These are phyloP conservation scores for Carettochelys insculpta DNA, from an alignment of 2,113 vertebrate genomes.

Conservation along the genomic window DNA sequence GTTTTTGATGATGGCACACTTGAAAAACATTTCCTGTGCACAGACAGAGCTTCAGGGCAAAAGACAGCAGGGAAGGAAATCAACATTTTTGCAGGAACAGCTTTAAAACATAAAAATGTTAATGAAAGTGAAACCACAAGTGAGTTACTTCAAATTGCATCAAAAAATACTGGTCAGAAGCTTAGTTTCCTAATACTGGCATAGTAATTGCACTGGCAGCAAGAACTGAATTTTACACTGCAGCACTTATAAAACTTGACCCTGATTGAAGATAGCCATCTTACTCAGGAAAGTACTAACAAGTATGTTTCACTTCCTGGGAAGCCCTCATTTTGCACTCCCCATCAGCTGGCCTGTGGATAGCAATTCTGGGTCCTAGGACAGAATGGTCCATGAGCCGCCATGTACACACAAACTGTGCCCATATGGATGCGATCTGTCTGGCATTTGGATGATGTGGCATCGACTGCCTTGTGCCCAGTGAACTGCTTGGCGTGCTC, in stretches of 20 bases:
- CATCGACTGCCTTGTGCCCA: no score
- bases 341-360: no score
- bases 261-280: background rate
- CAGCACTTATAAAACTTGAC: background rate
- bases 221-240: background rate
- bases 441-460: no score
- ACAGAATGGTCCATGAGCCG: no score
- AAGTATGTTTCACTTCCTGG: background rate
- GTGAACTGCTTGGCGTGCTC: no score
- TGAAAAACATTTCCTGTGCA: background rate
- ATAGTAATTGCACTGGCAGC: background rate
- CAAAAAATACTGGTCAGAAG: background rate
- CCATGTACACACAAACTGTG: no score
- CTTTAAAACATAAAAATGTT: background rate
- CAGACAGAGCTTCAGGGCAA: background rate
- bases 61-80: background rate
- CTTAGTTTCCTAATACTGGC: background rate
- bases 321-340: no score
- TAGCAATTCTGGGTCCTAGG: no score
- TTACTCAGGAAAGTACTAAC: background rate
- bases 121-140: background rate
- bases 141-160: background rate
- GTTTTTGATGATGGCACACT: background rate
- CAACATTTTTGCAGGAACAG: background rate
- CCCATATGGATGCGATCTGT: no score